Evolutionary conservation across 2,113 vertebrate species (phyloP).

Genomic region (Jaculus jaculus): DNA sequence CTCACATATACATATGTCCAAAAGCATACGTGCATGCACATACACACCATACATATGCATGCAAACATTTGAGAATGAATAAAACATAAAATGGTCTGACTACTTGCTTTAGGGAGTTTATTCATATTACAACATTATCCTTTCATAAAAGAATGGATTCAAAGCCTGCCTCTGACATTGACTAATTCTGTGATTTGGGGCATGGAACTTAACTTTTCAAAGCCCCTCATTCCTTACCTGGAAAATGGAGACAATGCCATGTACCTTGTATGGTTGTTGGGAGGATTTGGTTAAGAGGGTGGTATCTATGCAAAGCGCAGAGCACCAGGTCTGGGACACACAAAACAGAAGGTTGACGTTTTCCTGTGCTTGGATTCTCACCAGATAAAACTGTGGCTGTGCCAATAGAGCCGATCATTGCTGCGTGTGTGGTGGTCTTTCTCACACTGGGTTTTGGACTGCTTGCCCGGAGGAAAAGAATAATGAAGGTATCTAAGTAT

Average conservation of each 20-base stretch:
- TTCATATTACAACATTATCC: neutral
- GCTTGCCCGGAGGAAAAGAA: constrained; percentile 78
- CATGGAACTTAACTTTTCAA: neutral
- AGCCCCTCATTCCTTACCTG: neutral
- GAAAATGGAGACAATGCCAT: neutral
- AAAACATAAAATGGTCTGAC: neutral
- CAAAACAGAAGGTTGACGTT: neutral
- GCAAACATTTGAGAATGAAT: neutral
- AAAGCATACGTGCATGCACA: neutral
- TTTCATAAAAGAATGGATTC: constrained; percentile 20
- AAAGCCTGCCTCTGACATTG: neutral
- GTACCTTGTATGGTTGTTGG: neutral
- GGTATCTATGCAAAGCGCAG: neutral
- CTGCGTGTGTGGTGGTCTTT: constrained; percentile 80
- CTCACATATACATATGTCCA: too few species aligned
- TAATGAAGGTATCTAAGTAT: constrained; percentile 80
- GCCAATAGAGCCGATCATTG: constrained; percentile 82
- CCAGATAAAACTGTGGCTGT: constrained; percentile 76
- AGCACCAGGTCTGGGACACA: neutral
- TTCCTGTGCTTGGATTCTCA: constrained; percentile 56
- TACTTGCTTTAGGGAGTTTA: neutral
- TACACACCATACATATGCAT: too few species aligned
- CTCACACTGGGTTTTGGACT: constrained; percentile 82
- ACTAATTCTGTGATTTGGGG: neutral
- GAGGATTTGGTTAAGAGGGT: constrained; percentile 20